Evolutionary conservation across 2,888 invertebrate species (phyloP).

Genomic region (Druceiella hillmani): DNA sequence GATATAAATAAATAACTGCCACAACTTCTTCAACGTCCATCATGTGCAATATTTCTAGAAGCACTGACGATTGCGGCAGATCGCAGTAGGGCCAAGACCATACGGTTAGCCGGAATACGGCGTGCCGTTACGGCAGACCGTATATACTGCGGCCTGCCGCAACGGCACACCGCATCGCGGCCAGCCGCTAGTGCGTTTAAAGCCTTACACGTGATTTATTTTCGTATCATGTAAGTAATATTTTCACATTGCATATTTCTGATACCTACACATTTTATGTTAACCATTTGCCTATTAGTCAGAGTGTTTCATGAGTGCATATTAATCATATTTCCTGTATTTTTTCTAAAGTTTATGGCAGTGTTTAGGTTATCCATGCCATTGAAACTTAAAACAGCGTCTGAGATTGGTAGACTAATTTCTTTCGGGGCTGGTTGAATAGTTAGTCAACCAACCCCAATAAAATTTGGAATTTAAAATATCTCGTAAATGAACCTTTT

Average conservation of each 20-base stretch:
- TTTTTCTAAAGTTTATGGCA: constrained; percentile 13
- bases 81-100: constrained; percentile 2
- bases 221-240: too few species aligned
- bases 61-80: constrained; percentile 9
- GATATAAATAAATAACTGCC: constrained; percentile 7
- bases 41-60: constrained; percentile 6
- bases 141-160: constrained; percentile 7
- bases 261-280: too few species aligned
- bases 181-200: too few species aligned
- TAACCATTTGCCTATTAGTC: too few species aligned
- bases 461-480: constrained; percentile 12
- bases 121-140: constrained; percentile 6
- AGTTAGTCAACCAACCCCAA: constrained; percentile 19
- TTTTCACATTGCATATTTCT: too few species aligned
- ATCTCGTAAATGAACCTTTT: constrained; percentile 13
- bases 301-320: too few species aligned
- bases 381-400: constrained; percentile 13
- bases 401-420: constrained; percentile 17
- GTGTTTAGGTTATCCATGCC: constrained; percentile 15
- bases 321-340: constrained; percentile 15
- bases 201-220: too few species aligned
- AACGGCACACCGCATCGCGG: too few species aligned
- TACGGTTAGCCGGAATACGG: constrained; percentile 7
- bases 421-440: constrained; percentile 19
- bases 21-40: constrained; percentile 8